A percentile compares a stretch with the other conserved stretches of the same genome.
Conservation (phyloP, 64 coral and sea anemone genomes). For the Montipora cactus region DNA sequence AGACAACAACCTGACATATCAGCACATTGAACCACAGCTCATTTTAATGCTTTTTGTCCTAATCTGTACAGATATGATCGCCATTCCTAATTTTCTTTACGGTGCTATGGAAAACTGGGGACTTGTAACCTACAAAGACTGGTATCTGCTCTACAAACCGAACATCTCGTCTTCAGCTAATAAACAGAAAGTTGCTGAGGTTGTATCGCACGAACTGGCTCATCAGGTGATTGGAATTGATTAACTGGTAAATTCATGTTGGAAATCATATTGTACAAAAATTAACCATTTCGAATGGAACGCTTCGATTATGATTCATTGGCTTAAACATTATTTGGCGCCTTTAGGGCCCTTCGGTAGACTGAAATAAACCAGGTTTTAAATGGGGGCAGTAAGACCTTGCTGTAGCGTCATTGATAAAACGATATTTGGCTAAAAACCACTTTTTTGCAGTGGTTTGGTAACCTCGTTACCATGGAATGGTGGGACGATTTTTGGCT, state of each 20-base stretch:
- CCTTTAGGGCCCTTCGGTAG: no score
- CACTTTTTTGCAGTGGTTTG: constrained; percentile 81
- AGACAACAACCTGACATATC: no score
- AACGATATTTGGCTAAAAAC: no score
- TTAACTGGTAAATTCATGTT: no score
- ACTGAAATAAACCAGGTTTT: no score
- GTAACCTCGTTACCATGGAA: constrained; percentile 86
- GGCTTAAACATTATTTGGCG: no score
- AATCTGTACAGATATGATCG: constrained; percentile 82
- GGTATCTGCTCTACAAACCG: constrained; percentile 72
- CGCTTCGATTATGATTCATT: not conserved
- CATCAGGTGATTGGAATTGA: constrained; percentile 65
- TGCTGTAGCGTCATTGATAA: no score
- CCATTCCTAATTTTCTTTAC: constrained; percentile 81
- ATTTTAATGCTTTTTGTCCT: no score
- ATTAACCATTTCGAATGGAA: no score
- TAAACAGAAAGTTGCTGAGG: constrained; percentile 70
- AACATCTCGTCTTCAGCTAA: constrained; percentile 73
- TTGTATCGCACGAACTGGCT: constrained; percentile 84
- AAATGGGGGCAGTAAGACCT: no score
- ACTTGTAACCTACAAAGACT: constrained; percentile 81
- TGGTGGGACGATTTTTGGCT: constrained; percentile 94
- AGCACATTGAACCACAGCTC: no score
- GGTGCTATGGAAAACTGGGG: constrained; percentile 96
- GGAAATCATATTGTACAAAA: no score